These are phyloP conservation scores for Aramus guarauna DNA, from an alignment of 2,113 vertebrate species.

Conservation along the genomic window DNA sequence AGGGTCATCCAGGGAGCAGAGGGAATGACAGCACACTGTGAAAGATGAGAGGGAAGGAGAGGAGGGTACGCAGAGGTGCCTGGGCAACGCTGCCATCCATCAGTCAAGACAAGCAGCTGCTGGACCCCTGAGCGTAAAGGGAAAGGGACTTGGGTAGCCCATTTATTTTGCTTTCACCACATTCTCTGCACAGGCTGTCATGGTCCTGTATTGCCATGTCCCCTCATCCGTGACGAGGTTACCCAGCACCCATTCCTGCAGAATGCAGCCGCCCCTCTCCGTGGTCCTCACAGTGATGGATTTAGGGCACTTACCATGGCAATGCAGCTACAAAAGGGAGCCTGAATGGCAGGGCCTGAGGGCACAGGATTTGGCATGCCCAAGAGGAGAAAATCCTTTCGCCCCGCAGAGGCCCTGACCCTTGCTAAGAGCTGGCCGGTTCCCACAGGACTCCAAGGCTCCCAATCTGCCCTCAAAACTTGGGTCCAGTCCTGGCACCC, in stretches of 20 bases:
- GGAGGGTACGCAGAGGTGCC: slow-evolving; percentile 61
- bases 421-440: not conserved
- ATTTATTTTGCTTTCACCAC: slow-evolving; percentile 57
- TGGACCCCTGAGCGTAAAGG: not conserved
- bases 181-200: slow-evolving; percentile 65
- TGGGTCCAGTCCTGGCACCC: not conserved
- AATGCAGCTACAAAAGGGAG: not conserved
- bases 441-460: not conserved
- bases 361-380: not conserved
- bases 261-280: not conserved
- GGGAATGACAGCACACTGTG: slow-evolving; percentile 60
- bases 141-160: not conserved
- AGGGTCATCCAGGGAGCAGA: slow-evolving; percentile 71
- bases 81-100: slow-evolving; percentile 64
- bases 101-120: slow-evolving; percentile 73
- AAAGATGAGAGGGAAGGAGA: slow-evolving; percentile 76
- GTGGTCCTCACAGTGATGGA: not conserved
- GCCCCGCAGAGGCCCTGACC: not conserved
- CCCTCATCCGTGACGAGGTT: slow-evolving; percentile 11
- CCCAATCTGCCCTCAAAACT: not conserved
- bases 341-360: not conserved
- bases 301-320: not conserved
- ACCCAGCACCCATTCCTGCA: not conserved
- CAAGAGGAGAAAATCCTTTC: not conserved
- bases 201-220: slow-evolving; percentile 33